Base-by-base conservation (phyloP, 2,797 vertebrate genomes). In the Antrozous pallidus region DNA sequence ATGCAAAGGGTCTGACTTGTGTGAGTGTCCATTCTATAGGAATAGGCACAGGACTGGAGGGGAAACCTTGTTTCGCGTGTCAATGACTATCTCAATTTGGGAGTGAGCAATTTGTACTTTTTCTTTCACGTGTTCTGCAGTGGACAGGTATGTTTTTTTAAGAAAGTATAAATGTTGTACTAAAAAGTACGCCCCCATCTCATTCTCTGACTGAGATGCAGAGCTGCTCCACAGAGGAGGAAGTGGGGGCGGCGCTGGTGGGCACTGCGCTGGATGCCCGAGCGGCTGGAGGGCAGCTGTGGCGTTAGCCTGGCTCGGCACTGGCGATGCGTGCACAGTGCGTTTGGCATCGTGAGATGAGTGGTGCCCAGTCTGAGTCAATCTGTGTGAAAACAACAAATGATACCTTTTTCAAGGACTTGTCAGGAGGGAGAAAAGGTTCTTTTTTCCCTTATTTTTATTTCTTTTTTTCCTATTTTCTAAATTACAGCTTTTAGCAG, bases 401-500 rank as follows among this genome's bases (percentile, higher is more conserved):
- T 6, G 45, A 3, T 42, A 63, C 40, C 70, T 56, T 45, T 71
- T 70, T 42, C 77, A 36, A 61, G 69, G n/a, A 49, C 45, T 1
- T 2, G 7, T 65, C 47, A 42, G 22, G 70, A 74, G 74, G 7
- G 20, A 70, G 38, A 51, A 71, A 47, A 36, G 11, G 1, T 18
- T 75, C 2, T 82, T 51, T 74, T 51, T 47, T 1, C 12, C 14
- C 38, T 88, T 49, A 36, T 47, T 82, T 65, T 79, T 31, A 3
- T 42, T 69, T 77, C 11, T 17, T 16, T 33, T 33, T 74, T 85
- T 6, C 17, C 61, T 67, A 0, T 89, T 83, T 92, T 96, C 51
- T 93, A 65, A 91, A 74, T 87, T 95, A 1, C 98, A 99, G 99
- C 99, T 99, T 88, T 98, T 98, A 24, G 99, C 99, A 1, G 98